A percentile compares a stretch with the other conserved stretches of the same genome.
These are phyloP conservation scores for Phycodurus eques DNA, from an alignment of 2,113 vertebrate genomes.

Conservation along the genomic window DNA sequence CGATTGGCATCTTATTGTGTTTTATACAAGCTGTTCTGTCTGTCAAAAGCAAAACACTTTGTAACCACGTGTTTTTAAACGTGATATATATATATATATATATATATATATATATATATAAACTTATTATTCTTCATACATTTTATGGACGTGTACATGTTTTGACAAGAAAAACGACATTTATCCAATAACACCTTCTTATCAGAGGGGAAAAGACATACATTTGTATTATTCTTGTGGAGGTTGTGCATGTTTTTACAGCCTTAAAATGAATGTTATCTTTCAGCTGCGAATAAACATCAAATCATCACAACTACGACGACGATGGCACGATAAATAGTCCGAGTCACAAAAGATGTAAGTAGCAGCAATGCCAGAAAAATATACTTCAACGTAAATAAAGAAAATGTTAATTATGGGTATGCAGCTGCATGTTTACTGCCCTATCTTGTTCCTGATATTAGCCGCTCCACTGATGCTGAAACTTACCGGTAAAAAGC, in stretches of 20 bases:
- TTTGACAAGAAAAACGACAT: too few relatives aligned
- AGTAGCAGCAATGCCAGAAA: background rate
- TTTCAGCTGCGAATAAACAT: background rate
- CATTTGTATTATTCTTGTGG: background rate
- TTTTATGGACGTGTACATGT: too few relatives aligned
- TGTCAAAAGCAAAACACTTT: too few relatives aligned
- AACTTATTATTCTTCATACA: too few relatives aligned
- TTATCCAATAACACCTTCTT: too few relatives aligned
- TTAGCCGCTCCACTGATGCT: background rate
- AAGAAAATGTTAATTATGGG: background rate
- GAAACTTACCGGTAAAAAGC: constrained; percentile 60
- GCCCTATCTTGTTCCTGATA: background rate
- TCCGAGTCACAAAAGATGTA: background rate
- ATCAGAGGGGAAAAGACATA: too few relatives aligned
- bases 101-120: too few relatives aligned
- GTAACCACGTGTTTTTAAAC: too few relatives aligned
- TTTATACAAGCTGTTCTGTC: too few relatives aligned
- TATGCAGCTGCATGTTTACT: background rate
- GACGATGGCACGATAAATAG: background rate
- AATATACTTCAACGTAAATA: background rate
- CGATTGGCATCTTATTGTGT: too few relatives aligned
- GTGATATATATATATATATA: too few relatives aligned
- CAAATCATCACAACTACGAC: background rate
- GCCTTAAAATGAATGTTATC: background rate
- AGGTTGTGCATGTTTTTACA: background rate